Percentiles rank a stretch among this genome's conserved stretches.
Conservation (phyloP, 1,140 invertebrate species). For the Himalopsyche phryganea region DNA sequence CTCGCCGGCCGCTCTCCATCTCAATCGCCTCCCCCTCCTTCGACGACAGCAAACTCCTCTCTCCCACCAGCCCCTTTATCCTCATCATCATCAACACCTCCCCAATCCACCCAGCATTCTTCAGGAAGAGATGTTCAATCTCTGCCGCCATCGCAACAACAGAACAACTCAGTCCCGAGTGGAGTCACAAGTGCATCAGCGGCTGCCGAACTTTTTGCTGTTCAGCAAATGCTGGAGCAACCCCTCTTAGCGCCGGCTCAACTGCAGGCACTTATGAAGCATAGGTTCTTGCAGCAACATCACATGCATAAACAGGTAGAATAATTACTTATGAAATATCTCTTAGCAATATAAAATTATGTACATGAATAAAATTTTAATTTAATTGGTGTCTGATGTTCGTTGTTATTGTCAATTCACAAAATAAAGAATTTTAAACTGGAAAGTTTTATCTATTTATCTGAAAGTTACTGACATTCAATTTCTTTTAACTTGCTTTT, state of each 20-base stretch:
- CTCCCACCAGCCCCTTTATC: conserved; percentile 3
- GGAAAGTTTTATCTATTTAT: not conserved
- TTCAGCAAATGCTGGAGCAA: conserved; percentile 50
- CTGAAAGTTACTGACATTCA: too few species aligned
- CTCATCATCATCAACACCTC: not conserved
- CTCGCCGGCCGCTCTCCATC: not conserved
- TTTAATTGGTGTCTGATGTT: not conserved
- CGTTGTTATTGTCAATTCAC: not conserved
- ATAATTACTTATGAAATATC: too few species aligned
- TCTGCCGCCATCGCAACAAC: not conserved
- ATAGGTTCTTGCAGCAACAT: conserved; percentile 49
- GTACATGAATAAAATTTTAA: too few species aligned
- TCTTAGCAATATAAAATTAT: too few species aligned
- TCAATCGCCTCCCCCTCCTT: conserved; percentile 11
- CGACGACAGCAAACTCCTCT: not conserved
- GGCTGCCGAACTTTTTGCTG: conserved; percentile 42
- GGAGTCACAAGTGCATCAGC: conserved; percentile 37
- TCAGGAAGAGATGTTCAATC: not conserved
- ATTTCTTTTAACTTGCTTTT: too few species aligned
- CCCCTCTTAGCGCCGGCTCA: conserved; percentile 37
- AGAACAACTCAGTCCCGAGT: not conserved
- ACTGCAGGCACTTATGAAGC: conserved; percentile 51
- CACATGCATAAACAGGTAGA: conserved; percentile 54
- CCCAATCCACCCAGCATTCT: too few species aligned
- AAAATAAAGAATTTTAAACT: not conserved